Conservation (phyloP, 2,888 invertebrate species). For the Clanis bilineata region DNA sequence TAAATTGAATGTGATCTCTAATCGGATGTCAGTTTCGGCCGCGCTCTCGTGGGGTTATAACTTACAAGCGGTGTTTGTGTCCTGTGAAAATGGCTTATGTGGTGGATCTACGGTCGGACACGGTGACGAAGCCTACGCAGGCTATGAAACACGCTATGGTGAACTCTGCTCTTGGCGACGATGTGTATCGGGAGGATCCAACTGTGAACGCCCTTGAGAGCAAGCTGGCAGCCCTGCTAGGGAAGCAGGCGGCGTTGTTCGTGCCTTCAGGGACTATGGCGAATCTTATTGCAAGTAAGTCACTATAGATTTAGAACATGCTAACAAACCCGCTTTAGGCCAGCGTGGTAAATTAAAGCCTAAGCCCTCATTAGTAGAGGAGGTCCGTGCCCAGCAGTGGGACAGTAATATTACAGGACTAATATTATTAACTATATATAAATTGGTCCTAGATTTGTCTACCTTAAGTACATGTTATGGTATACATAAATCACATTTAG, state of each 20-base stretch:
- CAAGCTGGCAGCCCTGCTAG: conserved; percentile 88
- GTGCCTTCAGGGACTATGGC: conserved; percentile 97
- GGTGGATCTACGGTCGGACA: conserved; percentile 96
- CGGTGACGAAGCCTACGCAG: conserved; percentile 91
- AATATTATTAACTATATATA: too few species aligned
- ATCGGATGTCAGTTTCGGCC: neutral
- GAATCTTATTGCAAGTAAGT: conserved; percentile 93
- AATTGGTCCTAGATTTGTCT: too few species aligned
- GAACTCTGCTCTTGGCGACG: conserved; percentile 94
- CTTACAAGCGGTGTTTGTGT: neutral
- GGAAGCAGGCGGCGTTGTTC: conserved; percentile 94
- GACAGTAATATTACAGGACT: too few species aligned
- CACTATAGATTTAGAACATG: neutral
- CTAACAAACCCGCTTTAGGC: too few species aligned
- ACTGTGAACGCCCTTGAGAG: conserved; percentile 91
- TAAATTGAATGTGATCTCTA: conserved; percentile 7
- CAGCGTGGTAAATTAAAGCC: too few species aligned
- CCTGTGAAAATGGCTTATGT: conserved; percentile 65
- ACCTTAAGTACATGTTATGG: too few species aligned
- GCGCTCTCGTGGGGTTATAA: neutral
- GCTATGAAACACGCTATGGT: conserved; percentile 95
- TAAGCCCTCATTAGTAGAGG: too few species aligned
- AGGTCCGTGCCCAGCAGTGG: too few species aligned
- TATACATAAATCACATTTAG: too few species aligned
- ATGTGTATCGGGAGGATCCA: conserved; percentile 95